Conservation (phyloP, 35 echinoderm and acorn worm species). For the Heliocidaris tuberculata region DNA sequence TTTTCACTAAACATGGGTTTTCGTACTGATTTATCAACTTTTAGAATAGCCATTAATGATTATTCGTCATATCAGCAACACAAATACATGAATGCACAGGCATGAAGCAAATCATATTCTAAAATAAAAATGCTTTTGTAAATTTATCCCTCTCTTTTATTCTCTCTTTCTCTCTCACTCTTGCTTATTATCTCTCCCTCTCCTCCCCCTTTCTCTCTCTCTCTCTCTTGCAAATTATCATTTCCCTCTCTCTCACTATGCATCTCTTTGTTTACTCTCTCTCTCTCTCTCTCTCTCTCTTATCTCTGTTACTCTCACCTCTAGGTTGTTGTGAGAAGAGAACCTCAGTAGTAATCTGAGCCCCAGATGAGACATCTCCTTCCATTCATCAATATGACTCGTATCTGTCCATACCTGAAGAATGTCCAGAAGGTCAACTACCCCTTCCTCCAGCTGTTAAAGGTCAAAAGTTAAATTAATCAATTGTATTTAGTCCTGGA, state of each 20-base stretch:
- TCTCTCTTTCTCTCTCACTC: not conserved
- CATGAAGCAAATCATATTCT: not conserved
- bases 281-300: not conserved
- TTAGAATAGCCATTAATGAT: not conserved
- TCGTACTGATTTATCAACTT: not conserved
- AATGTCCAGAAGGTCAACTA: slow-evolving; percentile 73
- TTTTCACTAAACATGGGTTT: not conserved
- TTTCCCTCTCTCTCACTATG: not conserved
- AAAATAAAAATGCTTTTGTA: not conserved
- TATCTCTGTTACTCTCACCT: slow-evolving; percentile 56
- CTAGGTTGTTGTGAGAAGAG: slow-evolving; percentile 71
- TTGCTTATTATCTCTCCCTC: not conserved
- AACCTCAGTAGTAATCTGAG: slow-evolving; percentile 74
- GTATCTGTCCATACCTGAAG: slow-evolving; percentile 79
- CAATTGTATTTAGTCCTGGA: not conserved
- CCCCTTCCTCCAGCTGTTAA: slow-evolving; percentile 67
- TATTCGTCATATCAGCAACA: no score
- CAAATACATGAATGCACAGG: not conserved
- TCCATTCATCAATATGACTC: slow-evolving; percentile 57
- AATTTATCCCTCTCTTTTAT: not conserved
- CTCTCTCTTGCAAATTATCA: not conserved
- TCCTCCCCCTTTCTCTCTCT: not conserved
- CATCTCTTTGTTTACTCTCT: not conserved
- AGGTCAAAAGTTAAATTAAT: not conserved
- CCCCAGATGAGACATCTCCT: slow-evolving; percentile 86